Percentiles rank a stretch among this genome's conserved stretches.
These are phyloP conservation scores for Pundamilia nyererei DNA, from an alignment of 2,113 vertebrate genomes.

Conservation along the genomic window DNA sequence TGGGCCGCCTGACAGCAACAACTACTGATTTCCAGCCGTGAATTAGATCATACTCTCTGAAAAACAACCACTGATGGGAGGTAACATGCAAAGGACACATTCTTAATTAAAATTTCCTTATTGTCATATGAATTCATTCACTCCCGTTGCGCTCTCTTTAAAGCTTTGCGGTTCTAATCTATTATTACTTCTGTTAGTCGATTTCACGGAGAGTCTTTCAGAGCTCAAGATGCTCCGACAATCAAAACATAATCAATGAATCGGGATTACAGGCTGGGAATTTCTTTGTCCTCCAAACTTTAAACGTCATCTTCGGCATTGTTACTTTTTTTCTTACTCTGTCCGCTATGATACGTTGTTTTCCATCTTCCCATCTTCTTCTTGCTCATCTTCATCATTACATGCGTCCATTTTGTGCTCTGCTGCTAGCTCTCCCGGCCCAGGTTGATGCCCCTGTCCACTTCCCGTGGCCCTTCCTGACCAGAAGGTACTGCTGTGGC, in stretches of 20 bases:
- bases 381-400: conserved; percentile 1
- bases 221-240: background rate
- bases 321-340: background rate
- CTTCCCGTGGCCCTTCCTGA: conserved; percentile 5
- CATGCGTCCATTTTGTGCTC: conserved; percentile 30
- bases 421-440: conserved; percentile 35
- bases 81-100: conserved; percentile 92
- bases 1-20: background rate
- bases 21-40: conserved; percentile 29
- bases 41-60: conserved; percentile 57
- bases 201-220: conserved; percentile 18
- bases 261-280: background rate
- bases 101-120: conserved; percentile 71
- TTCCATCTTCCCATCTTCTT: background rate
- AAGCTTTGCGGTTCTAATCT: background rate
- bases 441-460: conserved; percentile 44
- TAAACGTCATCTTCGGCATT: conserved; percentile 43
- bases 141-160: background rate
- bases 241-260: background rate
- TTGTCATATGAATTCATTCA: background rate
- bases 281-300: background rate
- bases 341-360: background rate
- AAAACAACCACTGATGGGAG: conserved; percentile 79
- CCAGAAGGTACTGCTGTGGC: conserved; percentile 19
- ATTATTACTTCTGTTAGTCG: background rate